Evolutionary conservation across 2,888 invertebrate genomes (phyloP).

Genomic region (Pandemis corylana): DNA sequence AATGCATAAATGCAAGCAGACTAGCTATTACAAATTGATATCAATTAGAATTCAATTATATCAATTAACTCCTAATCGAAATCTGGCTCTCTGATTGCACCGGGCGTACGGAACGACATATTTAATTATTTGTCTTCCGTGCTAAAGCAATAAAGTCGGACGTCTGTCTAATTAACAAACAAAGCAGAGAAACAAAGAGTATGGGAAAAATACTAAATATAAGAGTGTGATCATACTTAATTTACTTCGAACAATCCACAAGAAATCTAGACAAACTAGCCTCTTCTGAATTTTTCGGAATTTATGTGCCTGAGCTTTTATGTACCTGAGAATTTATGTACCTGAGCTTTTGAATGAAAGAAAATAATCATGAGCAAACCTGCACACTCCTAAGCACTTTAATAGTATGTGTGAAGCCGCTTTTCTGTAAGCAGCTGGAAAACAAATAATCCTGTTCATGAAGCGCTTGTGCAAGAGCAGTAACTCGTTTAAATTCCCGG

Average conservation of each 20-base stretch:
- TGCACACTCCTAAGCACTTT: too few species aligned
- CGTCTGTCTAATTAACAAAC: neutral
- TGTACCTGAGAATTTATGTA: too few species aligned
- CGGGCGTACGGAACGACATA: constrained; percentile 51
- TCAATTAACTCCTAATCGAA: constrained; percentile 62
- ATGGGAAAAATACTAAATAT: neutral
- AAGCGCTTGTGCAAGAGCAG: neutral
- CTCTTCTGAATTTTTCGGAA: too few species aligned
- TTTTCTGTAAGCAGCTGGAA: neutral
- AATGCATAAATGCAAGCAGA: constrained; percentile 38
- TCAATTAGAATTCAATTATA: constrained; percentile 70
- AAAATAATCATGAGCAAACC: too few species aligned
- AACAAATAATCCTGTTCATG: neutral
- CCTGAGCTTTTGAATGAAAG: too few species aligned
- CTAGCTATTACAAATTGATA: constrained; percentile 66
- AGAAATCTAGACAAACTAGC: too few species aligned
- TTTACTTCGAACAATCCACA: too few species aligned
- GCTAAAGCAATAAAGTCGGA: neutral
- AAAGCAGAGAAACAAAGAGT: neutral
- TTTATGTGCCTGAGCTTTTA: too few species aligned
- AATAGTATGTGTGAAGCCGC: too few species aligned
- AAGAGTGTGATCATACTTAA: too few species aligned
- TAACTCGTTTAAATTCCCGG: neutral
- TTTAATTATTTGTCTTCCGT: constrained; percentile 3
- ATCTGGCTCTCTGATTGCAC: constrained; percentile 69